Base-by-base conservation (phyloP, 1,140 invertebrate genomes). In the Hyphantria cunea region DNA sequence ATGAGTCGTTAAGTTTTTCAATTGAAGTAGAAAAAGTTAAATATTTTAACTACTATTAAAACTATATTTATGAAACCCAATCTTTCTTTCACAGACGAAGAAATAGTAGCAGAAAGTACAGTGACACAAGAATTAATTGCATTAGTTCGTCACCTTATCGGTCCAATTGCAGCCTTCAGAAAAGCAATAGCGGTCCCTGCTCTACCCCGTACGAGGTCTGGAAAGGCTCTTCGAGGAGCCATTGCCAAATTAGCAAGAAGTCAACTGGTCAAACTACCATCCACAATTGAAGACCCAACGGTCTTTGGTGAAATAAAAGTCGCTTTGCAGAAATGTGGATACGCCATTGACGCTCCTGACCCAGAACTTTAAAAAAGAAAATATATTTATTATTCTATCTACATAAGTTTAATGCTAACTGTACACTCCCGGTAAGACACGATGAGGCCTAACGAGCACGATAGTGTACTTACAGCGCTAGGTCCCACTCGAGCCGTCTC, bases 81-180 rank as follows among this genome's bases (percentile, higher is more conserved):
- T 0, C 10, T 6, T 56, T 45, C 64, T 0, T 54, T 39, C 42
- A 33, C 72, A 89, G 88, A 88, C 60, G 88, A 89, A 72, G 88
- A 86, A 69, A 89, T 89, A 6, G 79, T 89, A 45, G 67, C 80
- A 0, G 88, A 90, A 60, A 80, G 66, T 17, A 84, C 80, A 14
- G 82, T 90, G 0, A 86, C 84, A 0, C 84, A 86, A 25, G 96
- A 97, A 75, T 74, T 97, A 9, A 92, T 97, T 0, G 87, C 92
- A 6, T 89, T 94, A 66, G 96, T 98, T 0, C 91, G 97, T 66
- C 94, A 96, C 44, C 83, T 95, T 3, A 95, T 99, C 41, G 97
- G 98, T 0, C 96, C 97, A 0, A 97, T 99, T 9, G 97, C 97
- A 0, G 94, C 96, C 0, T 98, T 98, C 79, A 94, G 95, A 70